phyloP scores from a whole-genome alignment of 23 tunicate genomes.

The Ciona savignyi region DNA sequence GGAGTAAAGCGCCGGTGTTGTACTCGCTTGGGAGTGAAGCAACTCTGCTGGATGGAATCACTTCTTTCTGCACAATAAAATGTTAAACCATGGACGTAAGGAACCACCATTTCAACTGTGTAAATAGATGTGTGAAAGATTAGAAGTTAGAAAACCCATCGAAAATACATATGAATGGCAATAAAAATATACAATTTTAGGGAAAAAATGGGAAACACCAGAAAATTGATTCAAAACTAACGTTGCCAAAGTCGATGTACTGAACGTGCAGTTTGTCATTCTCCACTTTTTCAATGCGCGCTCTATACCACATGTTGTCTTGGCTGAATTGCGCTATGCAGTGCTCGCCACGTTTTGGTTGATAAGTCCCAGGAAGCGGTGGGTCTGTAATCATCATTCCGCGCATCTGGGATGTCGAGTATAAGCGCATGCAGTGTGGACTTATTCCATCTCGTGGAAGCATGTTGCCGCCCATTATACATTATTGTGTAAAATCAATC shows the following conservation, averaged over 20 bases:
- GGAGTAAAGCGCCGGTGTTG: constrained; percentile 64
- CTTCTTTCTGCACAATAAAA: constrained; percentile 59
- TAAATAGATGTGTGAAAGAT: too few species aligned
- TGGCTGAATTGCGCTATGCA: constrained; percentile 68
- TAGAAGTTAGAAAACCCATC: too few species aligned
- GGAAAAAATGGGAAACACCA: background rate
- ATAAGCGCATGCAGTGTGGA: too few species aligned
- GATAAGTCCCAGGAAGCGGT: constrained; percentile 83
- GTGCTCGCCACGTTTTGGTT: constrained; percentile 58
- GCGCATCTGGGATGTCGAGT: constrained; percentile 79
- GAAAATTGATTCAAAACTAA: constrained; percentile 17
- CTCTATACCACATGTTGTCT: constrained; percentile 89
- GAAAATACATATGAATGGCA: too few species aligned
- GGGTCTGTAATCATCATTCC: constrained; percentile 37
- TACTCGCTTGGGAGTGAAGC: constrained; percentile 72
- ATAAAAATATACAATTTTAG: background rate
- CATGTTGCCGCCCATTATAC: too few species aligned
- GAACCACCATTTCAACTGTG: too few species aligned
- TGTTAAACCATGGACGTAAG: background rate
- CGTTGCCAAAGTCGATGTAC: constrained; percentile 93
- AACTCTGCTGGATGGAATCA: constrained; percentile 30
- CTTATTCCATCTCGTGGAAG: too few species aligned
- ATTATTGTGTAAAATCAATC: too few species aligned
- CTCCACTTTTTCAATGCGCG: constrained; percentile 71
- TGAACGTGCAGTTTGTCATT: constrained; percentile 39